These are phyloP conservation scores for Trichopoda pennipes DNA, from an alignment of 2,888 invertebrate genomes.

Conservation along the genomic window DNA sequence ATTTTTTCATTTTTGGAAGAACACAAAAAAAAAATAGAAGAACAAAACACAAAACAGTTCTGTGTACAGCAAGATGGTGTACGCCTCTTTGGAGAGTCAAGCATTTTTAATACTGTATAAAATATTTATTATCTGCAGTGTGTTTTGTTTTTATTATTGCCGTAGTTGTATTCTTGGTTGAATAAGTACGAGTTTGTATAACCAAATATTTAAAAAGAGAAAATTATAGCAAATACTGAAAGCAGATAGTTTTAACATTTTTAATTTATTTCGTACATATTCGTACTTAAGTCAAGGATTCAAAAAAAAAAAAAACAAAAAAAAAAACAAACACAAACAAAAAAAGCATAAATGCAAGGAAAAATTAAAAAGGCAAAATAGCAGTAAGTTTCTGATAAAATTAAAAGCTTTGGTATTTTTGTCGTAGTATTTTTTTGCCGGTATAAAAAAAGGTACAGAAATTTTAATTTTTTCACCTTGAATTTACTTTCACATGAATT, in stretches of 20 bases:
- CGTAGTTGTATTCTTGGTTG: constrained; percentile 13
- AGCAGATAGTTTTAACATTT: constrained; percentile 39
- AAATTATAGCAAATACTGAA: constrained; percentile 39
- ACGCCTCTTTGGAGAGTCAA: constrained; percentile 49
- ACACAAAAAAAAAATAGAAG: constrained; percentile 6
- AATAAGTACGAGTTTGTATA: background rate
- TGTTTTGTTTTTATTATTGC: constrained; percentile 45
- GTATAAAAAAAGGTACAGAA: too few relatives aligned
- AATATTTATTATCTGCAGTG: constrained; percentile 65
- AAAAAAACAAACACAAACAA: background rate
- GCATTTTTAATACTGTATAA: constrained; percentile 50
- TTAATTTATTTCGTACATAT: constrained; percentile 35
- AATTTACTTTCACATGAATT: too few relatives aligned
- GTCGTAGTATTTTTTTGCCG: background rate
- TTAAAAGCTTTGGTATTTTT: background rate
- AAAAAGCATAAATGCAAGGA: background rate
- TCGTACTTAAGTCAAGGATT: constrained; percentile 29
- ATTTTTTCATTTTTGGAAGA: background rate
- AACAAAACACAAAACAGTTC: constrained; percentile 5
- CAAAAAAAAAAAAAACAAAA: constrained; percentile 22
- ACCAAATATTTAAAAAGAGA: constrained; percentile 35
- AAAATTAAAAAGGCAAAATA: background rate
- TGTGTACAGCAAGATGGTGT: constrained; percentile 38
- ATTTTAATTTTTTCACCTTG: too few relatives aligned
- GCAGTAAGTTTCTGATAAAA: background rate